Conservation (phyloP, 2,888 invertebrate species). For the Timema cristinae region DNA sequence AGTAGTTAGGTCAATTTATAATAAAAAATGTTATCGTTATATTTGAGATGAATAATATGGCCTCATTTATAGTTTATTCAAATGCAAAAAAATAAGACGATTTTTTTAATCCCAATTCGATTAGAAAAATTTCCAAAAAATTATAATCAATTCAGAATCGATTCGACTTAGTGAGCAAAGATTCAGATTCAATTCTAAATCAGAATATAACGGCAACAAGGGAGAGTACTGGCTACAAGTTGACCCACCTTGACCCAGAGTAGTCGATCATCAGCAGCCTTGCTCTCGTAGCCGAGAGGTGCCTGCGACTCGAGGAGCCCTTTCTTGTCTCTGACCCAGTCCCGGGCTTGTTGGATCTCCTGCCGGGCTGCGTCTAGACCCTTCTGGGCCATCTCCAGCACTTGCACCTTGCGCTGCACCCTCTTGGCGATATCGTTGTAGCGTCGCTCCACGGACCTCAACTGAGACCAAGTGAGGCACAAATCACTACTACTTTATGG, state of each 20-base stretch:
- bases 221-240: no score
- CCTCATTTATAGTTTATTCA: no score
- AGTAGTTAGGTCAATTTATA: no score
- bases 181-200: no score
- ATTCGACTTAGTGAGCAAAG: no score
- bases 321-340: constrained; percentile 39
- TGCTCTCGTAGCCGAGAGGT: constrained; percentile 71
- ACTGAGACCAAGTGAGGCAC: constrained; percentile 44
- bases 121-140: no score
- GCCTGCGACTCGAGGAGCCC: constrained; percentile 47
- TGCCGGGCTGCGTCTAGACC: constrained; percentile 70
- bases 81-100: no score
- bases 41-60: no score
- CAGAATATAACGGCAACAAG: no score
- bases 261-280: constrained; percentile 69
- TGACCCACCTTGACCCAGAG: constrained; percentile 57
- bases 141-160: no score
- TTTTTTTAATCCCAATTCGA: no score
- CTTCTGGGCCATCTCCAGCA: constrained; percentile 77
- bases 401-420: constrained; percentile 76
- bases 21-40: no score
- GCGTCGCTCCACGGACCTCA: constrained; percentile 78
- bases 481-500: not conserved
- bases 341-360: constrained; percentile 72
- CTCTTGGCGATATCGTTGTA: constrained; percentile 81